Base-by-base conservation (phyloP, 2,113 vertebrate genomes). In the Elgaria multicarinata region DNA sequence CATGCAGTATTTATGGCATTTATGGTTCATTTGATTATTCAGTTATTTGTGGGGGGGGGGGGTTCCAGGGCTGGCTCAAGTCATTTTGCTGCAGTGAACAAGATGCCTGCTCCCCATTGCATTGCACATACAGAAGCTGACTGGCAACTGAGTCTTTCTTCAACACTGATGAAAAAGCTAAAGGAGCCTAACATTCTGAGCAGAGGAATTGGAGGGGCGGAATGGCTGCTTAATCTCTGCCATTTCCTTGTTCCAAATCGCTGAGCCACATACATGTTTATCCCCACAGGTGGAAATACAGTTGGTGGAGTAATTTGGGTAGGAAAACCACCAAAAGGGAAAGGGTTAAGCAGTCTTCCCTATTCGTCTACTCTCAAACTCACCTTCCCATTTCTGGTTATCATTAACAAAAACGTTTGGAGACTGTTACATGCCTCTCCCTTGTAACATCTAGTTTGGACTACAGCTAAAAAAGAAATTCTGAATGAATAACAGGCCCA, bases 401-500 rank as follows among this genome's bases (percentile, higher is more conserved):
- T 53, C 14, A 50, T n/a, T 50, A 16, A 31, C n/a, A 78, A 33
- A 78, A 78, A 78, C 16, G 31, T 53, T 80, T 46, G 46, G 13
- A 62, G 55, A 26, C 50, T 53, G 50, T 53, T 53, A 53, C 9
- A 53, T 53, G 50, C 80, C 31, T 66, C 26, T 42, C 9, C 76
- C 76, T 4, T 44, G 62, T 83, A 66, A 83, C 36, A 13, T 83
- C 26, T 42, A 31, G 22, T 39, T 62, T 66, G 80, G 79, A 77
- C 91, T 91, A 33, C 93, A 93, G 91, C 96, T 95, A 87, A 95
- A 93, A n/a, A 91, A 95, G 90, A 94, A 93, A 94, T 96, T 90
- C 75, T 80, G 93, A 66, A 74, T 84, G 91, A 92, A 93, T 94
- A 91, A 42, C 80, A 87, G 42, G 87, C 84, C 75, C 85, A 78